Evolutionary conservation across 2,888 invertebrate genomes (phyloP).

Genomic region (Lycophotia porphyrea): DNA sequence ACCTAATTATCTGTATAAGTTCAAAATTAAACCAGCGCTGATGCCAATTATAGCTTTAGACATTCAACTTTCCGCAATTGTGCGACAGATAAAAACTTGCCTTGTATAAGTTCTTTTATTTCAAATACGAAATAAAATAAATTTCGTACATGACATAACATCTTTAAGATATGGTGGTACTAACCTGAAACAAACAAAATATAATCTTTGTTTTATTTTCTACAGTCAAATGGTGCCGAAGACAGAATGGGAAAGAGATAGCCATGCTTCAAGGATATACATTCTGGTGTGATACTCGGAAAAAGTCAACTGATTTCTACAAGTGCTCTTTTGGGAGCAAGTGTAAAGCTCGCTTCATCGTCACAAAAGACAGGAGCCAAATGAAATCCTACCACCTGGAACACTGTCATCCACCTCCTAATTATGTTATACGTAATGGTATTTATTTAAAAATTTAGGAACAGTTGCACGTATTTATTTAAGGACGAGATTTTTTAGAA

Average conservation of each 20-base stretch:
- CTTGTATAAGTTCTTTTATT: neutral
- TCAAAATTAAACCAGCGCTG: neutral
- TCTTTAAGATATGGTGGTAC: neutral
- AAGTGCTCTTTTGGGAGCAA: slow-evolving; percentile 21
- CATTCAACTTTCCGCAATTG: neutral
- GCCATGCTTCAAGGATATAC: slow-evolving; percentile 71
- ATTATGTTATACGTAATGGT: neutral
- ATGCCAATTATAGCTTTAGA: neutral
- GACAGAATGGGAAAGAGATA: slow-evolving; percentile 65
- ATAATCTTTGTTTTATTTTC: neutral
- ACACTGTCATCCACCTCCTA: slow-evolving; percentile 9
- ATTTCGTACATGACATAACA: neutral
- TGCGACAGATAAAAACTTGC: neutral
- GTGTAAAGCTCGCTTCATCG: slow-evolving; percentile 36
- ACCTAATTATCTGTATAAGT: neutral
- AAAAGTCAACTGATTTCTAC: slow-evolving; percentile 22
- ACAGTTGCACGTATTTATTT: neutral
- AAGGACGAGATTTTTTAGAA: neutral
- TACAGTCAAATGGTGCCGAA: slow-evolving; percentile 54
- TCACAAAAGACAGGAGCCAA: slow-evolving; percentile 14
- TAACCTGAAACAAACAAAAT: neutral
- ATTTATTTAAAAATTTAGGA: neutral
- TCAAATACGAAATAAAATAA: neutral
- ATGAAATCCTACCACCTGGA: slow-evolving; percentile 26
- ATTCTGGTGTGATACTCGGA: slow-evolving; percentile 62